These are phyloP conservation scores for Cerastis leucographa DNA, from an alignment of 2,888 invertebrate species.

Conservation along the genomic window DNA sequence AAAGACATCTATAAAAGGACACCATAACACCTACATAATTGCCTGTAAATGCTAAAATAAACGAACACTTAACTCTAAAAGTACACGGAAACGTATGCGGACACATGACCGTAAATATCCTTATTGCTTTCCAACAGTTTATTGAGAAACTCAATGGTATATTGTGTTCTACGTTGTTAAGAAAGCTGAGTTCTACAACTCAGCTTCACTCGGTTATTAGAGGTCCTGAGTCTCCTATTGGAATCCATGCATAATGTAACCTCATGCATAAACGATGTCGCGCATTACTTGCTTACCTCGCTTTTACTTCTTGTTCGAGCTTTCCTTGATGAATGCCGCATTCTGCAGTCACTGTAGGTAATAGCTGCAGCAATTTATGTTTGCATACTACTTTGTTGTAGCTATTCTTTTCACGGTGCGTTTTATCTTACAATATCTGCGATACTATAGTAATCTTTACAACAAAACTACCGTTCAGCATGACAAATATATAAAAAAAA, in stretches of 20 bases:
- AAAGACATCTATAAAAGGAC: slow-evolving; percentile 26
- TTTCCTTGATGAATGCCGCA: slow-evolving; percentile 73
- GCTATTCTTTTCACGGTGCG: slow-evolving; percentile 57
- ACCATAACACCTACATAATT: slow-evolving; percentile 26
- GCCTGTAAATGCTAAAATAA: slow-evolving; percentile 39
- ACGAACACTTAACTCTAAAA: slow-evolving; percentile 45
- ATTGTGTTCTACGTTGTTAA: slow-evolving; percentile 62
- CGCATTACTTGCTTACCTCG: slow-evolving; percentile 78
- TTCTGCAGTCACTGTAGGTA: slow-evolving; percentile 69
- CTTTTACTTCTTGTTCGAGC: slow-evolving; percentile 78
- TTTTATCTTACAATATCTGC: slow-evolving; percentile 33
- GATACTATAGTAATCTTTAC: slow-evolving; percentile 17
- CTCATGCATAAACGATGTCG: slow-evolving; percentile 86
- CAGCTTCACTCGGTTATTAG: slow-evolving; percentile 79
- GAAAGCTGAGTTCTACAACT: slow-evolving; percentile 69
- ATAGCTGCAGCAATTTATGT: slow-evolving; percentile 72
- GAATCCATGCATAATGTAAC: slow-evolving; percentile 86
- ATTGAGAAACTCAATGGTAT: slow-evolving; percentile 67
- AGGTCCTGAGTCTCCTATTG: slow-evolving; percentile 77
- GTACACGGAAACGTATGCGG: slow-evolving; percentile 59
- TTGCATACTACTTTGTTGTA: slow-evolving; percentile 59
- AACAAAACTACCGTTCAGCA: not conserved
- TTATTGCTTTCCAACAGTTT: slow-evolving; percentile 67
- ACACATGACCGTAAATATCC: slow-evolving; percentile 62
- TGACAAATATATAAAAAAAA: slow-evolving; percentile 11